Evolutionary conservation across 2,113 vertebrate genomes (phyloP).

Genomic region (Pardalotus punctatus): DNA sequence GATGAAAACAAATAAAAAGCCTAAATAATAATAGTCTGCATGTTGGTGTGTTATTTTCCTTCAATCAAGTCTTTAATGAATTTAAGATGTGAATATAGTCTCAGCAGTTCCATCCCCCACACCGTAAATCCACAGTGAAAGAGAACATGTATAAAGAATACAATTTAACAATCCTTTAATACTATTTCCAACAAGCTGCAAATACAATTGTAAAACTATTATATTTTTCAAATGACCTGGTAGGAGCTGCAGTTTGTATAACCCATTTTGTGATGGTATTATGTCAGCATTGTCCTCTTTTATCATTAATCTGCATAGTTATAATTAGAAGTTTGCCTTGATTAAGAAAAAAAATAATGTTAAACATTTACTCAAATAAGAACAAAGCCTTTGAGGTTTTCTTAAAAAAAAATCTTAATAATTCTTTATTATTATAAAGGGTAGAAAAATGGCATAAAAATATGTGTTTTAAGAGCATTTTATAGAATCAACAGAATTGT

Average conservation of each 20-base stretch:
- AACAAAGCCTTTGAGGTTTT: background rate
- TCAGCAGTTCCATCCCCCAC: background rate
- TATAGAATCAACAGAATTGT: background rate
- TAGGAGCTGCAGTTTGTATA: background rate
- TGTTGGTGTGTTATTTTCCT: background rate
- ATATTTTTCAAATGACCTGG: background rate
- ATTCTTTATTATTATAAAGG: background rate
- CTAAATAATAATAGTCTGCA: background rate
- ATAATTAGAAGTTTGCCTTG: background rate
- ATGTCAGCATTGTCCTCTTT: background rate
- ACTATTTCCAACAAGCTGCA: background rate
- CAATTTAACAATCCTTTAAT: background rate
- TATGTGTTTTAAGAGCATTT: background rate
- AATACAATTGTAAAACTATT: background rate
- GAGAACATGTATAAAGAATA: background rate
- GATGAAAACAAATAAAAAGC: background rate
- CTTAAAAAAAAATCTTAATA: background rate
- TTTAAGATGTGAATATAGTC: background rate
- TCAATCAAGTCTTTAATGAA: background rate
- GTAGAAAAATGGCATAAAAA: background rate
- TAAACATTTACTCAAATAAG: background rate
- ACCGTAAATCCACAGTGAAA: background rate
- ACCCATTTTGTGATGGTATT: background rate
- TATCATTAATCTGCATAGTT: background rate
- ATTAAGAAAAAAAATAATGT: background rate